Percentiles rank a stretch among this genome's conserved stretches.
Conservation (phyloP, 2,113 vertebrate genomes). For the Rhadina sibilatrix region DNA sequence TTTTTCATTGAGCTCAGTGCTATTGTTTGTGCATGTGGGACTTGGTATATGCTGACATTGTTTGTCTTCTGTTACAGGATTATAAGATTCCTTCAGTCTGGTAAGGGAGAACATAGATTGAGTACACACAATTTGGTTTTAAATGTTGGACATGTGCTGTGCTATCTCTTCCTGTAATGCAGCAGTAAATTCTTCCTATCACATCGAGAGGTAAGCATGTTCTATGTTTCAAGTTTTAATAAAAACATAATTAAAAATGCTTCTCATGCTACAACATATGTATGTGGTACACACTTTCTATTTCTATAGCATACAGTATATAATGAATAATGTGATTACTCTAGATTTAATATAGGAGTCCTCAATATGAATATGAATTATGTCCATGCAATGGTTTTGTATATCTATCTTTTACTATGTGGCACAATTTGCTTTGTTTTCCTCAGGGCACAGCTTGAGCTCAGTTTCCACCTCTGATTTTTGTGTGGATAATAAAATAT, state of each 20-base stretch:
- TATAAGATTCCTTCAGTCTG: not conserved
- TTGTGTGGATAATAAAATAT: conserved; percentile 65
- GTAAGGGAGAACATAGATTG: not conserved
- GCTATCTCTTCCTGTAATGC: conserved; percentile 26
- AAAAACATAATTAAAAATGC: conserved; percentile 44
- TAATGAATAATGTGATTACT: conserved; percentile 39
- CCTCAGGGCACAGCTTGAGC: conserved; percentile 54
- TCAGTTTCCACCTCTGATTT: conserved; percentile 66
- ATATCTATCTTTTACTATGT: conserved; percentile 36
- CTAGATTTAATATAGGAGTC: not conserved
- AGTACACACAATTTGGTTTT: conserved; percentile 7
- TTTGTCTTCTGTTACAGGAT: not conserved
- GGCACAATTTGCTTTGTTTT: conserved; percentile 55
- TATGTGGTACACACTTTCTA: not conserved
- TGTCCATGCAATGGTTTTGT: conserved; percentile 35
- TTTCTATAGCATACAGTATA: not conserved
- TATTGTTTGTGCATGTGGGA: not conserved
- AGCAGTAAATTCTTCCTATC: conserved; percentile 24
- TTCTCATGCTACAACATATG: not conserved
- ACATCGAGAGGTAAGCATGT: not conserved
- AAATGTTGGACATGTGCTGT: conserved; percentile 12
- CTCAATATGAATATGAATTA: conserved; percentile 56
- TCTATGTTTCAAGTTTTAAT: conserved; percentile 44
- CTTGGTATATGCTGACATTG: not conserved
- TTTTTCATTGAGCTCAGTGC: not conserved